Evolutionary conservation across 2,888 invertebrate species (phyloP), one percentile per base, ranked within the genome.

Genomic region (Apamea epomidion): DNA sequence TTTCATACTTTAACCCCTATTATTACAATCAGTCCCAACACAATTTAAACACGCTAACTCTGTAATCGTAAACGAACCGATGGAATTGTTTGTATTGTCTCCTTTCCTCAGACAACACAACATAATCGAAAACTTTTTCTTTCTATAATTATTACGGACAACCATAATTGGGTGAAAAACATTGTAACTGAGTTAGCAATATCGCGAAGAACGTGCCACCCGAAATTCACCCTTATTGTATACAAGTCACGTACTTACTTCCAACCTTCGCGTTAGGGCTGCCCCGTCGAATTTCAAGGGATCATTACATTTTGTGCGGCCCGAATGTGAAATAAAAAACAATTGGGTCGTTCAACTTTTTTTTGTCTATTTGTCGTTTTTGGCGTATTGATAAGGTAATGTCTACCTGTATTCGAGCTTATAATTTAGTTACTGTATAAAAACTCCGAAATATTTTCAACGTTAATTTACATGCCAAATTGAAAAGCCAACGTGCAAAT

Each of bases 121-220:
- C 65, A 37, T 74, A 58, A 82, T 80, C 65, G 68, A 79, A 82
- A 81, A 78, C 76, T 81, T 83, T 72, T 65, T 67, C 65, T 42
- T 78, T 80, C 74, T 91, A 89, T 88, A 89, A 90, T 90, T 89
- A 90, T 89, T 89, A 90, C 80, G 86, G 90, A 91, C 91, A 90
- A 85, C 89, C 88, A 90, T 93, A 93, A 94, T 94, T 93, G 92
- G 90, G 89, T 91, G 89, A 91, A 93, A 82, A 94, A 93, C 93
- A 92, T 90, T 91, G 89, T 91, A 91, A 92, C 91, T 90, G 88
- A 93, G 92, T 94, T 93, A 91, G 91, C 91, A 91, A 91, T 93
- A 91, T 92, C 89, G 81, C 25, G 68, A 79, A 69, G 82, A 78
- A 92, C 93, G 92, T 93, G 93, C 90, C 89, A 84, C 82, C 82